A percentile compares a stretch with the other conserved stretches of the same genome.
Conservation (phyloP, 2,797 vertebrate species). For the Phoebastria nigripes region DNA sequence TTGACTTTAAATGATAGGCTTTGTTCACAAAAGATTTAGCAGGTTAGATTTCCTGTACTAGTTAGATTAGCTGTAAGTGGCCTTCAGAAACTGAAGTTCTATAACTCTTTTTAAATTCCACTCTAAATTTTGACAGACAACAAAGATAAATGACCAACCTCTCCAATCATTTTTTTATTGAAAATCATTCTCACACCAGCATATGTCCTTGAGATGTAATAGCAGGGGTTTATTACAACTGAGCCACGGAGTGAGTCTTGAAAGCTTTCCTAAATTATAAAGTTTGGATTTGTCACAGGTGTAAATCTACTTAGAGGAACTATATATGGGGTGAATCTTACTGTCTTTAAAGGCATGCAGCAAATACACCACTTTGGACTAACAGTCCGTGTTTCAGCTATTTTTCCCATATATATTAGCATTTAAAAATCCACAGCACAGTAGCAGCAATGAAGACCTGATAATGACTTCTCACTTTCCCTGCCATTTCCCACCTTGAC, state of each 20-base stretch:
- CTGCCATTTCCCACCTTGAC: background rate
- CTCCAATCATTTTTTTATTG: background rate
- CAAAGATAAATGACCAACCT: background rate
- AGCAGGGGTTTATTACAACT: background rate
- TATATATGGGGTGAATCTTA: background rate
- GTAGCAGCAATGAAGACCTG: background rate
- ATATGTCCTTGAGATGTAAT: slow-evolving; percentile 20
- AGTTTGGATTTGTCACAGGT: background rate
- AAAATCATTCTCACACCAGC: slow-evolving; percentile 18
- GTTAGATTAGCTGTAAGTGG: background rate
- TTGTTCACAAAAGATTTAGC: background rate
- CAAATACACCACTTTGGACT: background rate
- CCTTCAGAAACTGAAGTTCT: slow-evolving; percentile 4
- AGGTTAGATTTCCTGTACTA: background rate
- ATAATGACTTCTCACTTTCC: background rate
- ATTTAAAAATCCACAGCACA: background rate
- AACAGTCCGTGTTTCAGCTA: background rate
- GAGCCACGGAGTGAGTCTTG: background rate
- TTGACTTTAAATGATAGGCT: background rate
- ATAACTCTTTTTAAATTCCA: background rate
- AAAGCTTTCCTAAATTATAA: slow-evolving; percentile 19
- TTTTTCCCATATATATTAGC: background rate
- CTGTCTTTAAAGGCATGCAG: background rate
- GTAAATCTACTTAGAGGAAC: background rate
- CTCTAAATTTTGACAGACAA: background rate